These are phyloP conservation scores for Chrosomus eos DNA, from an alignment of 2,797 vertebrate species.

Conservation along the genomic window DNA sequence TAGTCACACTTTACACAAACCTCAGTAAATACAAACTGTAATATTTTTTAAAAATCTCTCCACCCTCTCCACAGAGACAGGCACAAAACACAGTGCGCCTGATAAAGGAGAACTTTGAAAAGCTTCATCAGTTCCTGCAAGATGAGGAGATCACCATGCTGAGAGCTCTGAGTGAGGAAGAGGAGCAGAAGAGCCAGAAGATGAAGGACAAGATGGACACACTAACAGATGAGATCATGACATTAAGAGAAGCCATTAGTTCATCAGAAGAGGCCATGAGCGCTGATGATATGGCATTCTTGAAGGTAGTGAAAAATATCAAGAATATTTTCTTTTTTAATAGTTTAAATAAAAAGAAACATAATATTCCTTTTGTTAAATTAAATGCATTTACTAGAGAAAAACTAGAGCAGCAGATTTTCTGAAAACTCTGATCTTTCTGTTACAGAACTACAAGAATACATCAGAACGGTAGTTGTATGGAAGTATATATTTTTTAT, in stretches of 20 bases:
- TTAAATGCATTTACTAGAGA: background rate
- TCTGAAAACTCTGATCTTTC: slow-evolving; percentile 30
- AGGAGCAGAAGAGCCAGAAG: slow-evolving; percentile 67
- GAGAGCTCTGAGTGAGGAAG: slow-evolving; percentile 67
- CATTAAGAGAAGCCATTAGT: slow-evolving; percentile 57
- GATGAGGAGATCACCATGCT: slow-evolving; percentile 67
- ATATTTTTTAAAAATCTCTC: background rate
- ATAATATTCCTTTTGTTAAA: background rate
- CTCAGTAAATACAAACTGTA: background rate
- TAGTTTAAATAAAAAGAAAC: background rate
- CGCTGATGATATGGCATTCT: slow-evolving; percentile 57
- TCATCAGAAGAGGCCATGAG: slow-evolving; percentile 63
- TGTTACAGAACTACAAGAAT: slow-evolving; percentile 69
- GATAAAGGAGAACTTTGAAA: slow-evolving; percentile 70
- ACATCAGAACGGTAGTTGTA: slow-evolving; percentile 60
- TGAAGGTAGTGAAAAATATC: slow-evolving; percentile 58
- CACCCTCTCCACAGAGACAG: slow-evolving; percentile 62
- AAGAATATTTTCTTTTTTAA: background rate
- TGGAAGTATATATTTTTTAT: background rate
- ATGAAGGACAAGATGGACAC: slow-evolving; percentile 64
- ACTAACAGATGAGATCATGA: slow-evolving; percentile 59
- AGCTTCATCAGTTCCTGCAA: slow-evolving; percentile 68
- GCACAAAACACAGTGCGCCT: slow-evolving; percentile 58
- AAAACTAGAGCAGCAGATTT: slow-evolving; percentile 20
- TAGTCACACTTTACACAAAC: background rate